phyloP scores from a whole-genome alignment of 2,797 vertebrate genomes.

The Poecilia wingei region DNA sequence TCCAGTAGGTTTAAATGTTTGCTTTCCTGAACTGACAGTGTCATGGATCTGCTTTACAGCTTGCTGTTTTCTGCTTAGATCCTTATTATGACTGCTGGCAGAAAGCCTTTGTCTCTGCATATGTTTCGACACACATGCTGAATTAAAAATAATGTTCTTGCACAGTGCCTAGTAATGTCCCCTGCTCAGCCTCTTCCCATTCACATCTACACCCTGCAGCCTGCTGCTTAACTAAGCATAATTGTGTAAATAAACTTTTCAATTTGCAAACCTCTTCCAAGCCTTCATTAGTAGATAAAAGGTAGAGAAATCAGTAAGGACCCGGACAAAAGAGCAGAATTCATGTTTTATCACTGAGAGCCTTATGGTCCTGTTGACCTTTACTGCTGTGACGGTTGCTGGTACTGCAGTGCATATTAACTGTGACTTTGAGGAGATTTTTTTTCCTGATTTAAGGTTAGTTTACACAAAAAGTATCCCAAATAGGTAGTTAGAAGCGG shows the following conservation, averaged over 20 bases:
- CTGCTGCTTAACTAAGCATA: too few species aligned
- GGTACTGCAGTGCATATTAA: background rate
- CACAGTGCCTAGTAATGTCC: too few species aligned
- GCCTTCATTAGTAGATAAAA: constrained; percentile 38
- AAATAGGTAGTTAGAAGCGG: background rate
- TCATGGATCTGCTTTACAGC: too few species aligned
- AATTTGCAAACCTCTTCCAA: background rate
- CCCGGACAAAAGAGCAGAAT: background rate
- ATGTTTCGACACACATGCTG: too few species aligned
- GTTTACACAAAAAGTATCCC: background rate
- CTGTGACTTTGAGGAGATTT: constrained; percentile 8
- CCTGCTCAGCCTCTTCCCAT: too few species aligned
- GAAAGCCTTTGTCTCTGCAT: too few species aligned
- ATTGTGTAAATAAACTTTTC: constrained; percentile 14
- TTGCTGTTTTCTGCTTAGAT: too few species aligned
- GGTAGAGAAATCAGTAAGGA: constrained; percentile 13
- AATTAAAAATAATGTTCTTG: too few species aligned
- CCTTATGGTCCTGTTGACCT: constrained; percentile 29
- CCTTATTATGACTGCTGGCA: too few species aligned
- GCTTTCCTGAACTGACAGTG: too few species aligned
- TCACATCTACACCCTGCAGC: too few species aligned
- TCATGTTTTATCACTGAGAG: constrained; percentile 23
- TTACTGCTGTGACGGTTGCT: constrained; percentile 1
- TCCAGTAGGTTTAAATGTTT: background rate
- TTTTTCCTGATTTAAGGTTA: background rate